Evolutionary conservation across 1,140 invertebrate genomes (phyloP).

Genomic region (Drosophila seguyi): DNA sequence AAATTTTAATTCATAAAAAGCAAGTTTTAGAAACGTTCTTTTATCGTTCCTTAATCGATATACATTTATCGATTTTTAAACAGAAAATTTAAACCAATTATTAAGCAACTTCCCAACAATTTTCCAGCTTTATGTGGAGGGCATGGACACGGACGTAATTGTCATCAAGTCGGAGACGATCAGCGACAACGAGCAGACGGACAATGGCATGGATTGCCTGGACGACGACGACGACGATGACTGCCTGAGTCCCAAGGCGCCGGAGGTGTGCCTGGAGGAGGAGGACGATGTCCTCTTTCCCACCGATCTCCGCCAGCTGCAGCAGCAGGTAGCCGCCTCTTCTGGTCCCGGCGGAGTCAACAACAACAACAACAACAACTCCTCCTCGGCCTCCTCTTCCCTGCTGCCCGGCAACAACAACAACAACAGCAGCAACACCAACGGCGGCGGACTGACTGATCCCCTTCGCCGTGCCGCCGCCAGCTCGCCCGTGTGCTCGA

Average conservation of each 20-base stretch:
- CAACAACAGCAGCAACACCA: slow-evolving; percentile 9
- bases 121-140: slow-evolving; percentile 61
- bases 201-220: slow-evolving; percentile 72
- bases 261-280: slow-evolving; percentile 81
- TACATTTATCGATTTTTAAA: not conserved
- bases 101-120: not conserved
- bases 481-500: slow-evolving; percentile 71
- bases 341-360: slow-evolving; percentile 1
- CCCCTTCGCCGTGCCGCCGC: slow-evolving; percentile 48
- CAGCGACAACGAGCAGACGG: slow-evolving; percentile 81
- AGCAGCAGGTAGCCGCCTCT: slow-evolving; percentile 44
- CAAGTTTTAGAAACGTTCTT: no score
- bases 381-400: slow-evolving; percentile 2
- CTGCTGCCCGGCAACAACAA: slow-evolving; percentile 13
- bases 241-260: slow-evolving; percentile 76
- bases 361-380: slow-evolving; percentile 4
- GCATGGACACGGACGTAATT: slow-evolving; percentile 80
- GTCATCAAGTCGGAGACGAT: slow-evolving; percentile 83
- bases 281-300: slow-evolving; percentile 77
- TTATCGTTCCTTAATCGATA: not conserved
- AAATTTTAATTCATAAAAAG: no score
- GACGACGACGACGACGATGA: slow-evolving; percentile 82
- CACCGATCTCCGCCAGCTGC: slow-evolving; percentile 68
- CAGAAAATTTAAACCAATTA: not conserved
- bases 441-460: slow-evolving; percentile 15